A percentile compares a stretch with the other conserved stretches of the same genome.
These are phyloP conservation scores for Pogonomyrmex barbatus DNA, from an alignment of 1,140 invertebrate genomes.

Conservation along the genomic window DNA sequence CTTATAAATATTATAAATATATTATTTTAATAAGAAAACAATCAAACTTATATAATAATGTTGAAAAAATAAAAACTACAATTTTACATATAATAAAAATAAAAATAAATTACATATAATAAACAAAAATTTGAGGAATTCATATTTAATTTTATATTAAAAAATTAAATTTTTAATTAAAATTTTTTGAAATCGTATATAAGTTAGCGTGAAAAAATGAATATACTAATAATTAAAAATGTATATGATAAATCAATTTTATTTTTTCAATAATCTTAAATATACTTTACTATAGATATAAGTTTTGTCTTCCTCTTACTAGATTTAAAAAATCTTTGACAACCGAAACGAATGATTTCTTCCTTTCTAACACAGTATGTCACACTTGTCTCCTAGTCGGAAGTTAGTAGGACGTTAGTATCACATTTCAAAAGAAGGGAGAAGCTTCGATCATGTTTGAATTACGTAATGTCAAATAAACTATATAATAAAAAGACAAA, in stretches of 20 bases:
- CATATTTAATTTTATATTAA: neutral
- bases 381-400: neutral
- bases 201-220: neutral
- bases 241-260: neutral
- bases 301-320: neutral
- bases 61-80: neutral
- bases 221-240: neutral
- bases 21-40: neutral
- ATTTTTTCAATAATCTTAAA: neutral
- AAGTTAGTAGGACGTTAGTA: conserved; percentile 39
- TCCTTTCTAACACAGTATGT: conserved; percentile 10
- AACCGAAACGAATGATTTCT: conserved; percentile 28
- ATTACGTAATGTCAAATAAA: neutral
- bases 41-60: neutral
- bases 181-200: neutral
- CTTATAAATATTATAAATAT: neutral
- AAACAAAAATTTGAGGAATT: neutral
- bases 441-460: neutral
- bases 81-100: neutral
- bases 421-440: conserved; percentile 6
- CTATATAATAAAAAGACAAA: neutral
- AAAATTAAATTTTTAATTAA: neutral
- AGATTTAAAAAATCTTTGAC: neutral
- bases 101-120: neutral
- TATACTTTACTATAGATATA: neutral